Evolutionary conservation across 2,113 vertebrate species (phyloP).

Genomic region (Callionymus lyra): DNA sequence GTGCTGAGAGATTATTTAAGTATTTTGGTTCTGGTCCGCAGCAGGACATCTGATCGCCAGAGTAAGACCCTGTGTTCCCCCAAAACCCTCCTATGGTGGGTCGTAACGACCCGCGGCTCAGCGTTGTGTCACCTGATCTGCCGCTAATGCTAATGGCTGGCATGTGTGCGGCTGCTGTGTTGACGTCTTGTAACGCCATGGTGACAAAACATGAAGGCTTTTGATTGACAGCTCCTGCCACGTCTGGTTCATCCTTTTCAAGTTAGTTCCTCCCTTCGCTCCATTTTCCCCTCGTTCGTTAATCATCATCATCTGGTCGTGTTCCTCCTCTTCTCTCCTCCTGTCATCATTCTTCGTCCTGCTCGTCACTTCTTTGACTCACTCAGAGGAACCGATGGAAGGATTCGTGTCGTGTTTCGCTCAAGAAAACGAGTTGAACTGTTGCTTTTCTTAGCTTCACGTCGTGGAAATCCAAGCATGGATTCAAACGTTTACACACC

Average conservation of each 20-base stretch:
- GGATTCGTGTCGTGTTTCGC: no score
- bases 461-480: no score
- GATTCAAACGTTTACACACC: no score
- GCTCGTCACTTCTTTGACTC: conserved; percentile 10
- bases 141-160: conserved; percentile 35
- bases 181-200: conserved; percentile 55
- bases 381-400: conserved; percentile 27
- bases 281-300: conserved; percentile 10
- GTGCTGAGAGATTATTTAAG: conserved; percentile 9
- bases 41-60: conserved; percentile 5
- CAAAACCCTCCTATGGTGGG: conserved; percentile 5
- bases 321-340: conserved; percentile 22
- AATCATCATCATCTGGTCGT: conserved; percentile 26
- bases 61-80: background rate
- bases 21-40: conserved; percentile 18
- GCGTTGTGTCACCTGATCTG: conserved; percentile 42
- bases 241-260: background rate
- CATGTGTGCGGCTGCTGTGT: conserved; percentile 48
- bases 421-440: no score
- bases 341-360: conserved; percentile 5
- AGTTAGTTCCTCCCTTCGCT: conserved; percentile 14
- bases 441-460: no score
- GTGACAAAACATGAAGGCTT: conserved; percentile 54
- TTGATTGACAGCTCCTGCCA: conserved; percentile 1
- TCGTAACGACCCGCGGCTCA: conserved; percentile 16